Evolutionary conservation across 1,140 invertebrate genomes (phyloP).

Genomic region (Drosophila pseudoananassae): DNA sequence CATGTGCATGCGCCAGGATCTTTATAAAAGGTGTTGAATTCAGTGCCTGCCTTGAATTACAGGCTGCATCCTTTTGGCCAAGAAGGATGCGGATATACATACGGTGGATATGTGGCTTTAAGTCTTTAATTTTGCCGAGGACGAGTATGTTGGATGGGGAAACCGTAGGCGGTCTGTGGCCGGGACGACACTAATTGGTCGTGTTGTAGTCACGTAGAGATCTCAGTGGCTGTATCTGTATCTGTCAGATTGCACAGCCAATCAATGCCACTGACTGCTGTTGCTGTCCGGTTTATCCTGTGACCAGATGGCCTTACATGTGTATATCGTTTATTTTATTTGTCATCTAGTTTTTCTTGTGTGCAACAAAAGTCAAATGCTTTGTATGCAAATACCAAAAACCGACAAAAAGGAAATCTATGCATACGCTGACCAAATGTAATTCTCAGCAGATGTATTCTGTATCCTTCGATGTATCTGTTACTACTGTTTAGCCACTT

Average conservation of each 20-base stretch:
- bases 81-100: conserved; percentile 20
- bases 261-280: conserved; percentile 38
- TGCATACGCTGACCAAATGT: conserved; percentile 28
- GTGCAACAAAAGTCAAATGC: conserved; percentile 71
- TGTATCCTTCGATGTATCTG: conserved; percentile 12
- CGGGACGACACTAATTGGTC: conserved; percentile 72
- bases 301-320: conserved; percentile 44
- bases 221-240: conserved; percentile 26
- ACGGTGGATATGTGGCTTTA: conserved; percentile 43
- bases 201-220: conserved; percentile 72
- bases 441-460: conserved; percentile 14
- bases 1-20: conserved; percentile 48
- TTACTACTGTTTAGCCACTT: conserved; percentile 46
- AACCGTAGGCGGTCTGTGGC: conserved; percentile 28
- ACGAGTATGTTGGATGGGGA: conserved; percentile 8
- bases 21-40: conserved; percentile 72
- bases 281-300: conserved; percentile 28
- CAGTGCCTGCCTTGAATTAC: conserved; percentile 64
- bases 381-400: conserved; percentile 66
- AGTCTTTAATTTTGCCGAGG: conserved; percentile 63
- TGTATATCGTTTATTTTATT: conserved; percentile 73
- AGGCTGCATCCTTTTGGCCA: conserved; percentile 14
- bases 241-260: conserved; percentile 39
- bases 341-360: conserved; percentile 61
- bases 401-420: conserved; percentile 42